Evolutionary conservation across 2,797 vertebrate species (phyloP).

Genomic region (Delichon dasypus): DNA sequence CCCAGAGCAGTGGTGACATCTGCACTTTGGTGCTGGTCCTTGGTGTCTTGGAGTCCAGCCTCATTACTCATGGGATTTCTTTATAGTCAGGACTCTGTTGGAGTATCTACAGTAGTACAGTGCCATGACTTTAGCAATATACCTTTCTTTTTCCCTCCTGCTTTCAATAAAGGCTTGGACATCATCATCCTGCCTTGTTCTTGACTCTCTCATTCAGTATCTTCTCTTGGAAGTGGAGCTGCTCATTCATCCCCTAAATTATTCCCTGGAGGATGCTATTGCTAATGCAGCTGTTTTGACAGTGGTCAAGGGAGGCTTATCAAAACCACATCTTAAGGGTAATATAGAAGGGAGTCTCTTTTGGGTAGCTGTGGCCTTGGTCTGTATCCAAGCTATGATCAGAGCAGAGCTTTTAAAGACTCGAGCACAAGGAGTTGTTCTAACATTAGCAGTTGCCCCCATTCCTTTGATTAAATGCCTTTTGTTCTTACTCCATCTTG

Average conservation of each 20-base stretch:
- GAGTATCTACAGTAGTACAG: background rate
- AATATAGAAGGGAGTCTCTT: background rate
- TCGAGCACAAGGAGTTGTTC: background rate
- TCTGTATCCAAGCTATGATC: background rate
- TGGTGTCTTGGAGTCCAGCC: background rate
- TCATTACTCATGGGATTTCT: background rate
- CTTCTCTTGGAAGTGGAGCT: background rate
- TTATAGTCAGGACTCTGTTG: background rate
- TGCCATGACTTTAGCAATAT: background rate
- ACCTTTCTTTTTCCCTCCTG: background rate
- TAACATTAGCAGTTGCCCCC: background rate
- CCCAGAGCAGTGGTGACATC: background rate
- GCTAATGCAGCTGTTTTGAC: background rate
- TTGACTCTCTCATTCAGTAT: background rate
- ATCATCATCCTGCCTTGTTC: background rate
- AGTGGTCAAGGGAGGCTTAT: background rate
- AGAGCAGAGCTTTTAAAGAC: slow-evolving; percentile 15
- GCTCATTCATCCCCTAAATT: background rate
- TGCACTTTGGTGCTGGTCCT: background rate
- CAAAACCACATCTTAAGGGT: background rate
- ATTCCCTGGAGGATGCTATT: background rate
- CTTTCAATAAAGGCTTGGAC: background rate
- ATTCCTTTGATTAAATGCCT: slow-evolving; percentile 35
- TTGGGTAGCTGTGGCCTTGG: background rate
- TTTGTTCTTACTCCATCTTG: slow-evolving; percentile 21